A percentile compares a stretch with the other conserved stretches of the same genome.
phyloP scores from a whole-genome alignment of 1,140 invertebrate genomes.

The Andricus grossulariae region DNA sequence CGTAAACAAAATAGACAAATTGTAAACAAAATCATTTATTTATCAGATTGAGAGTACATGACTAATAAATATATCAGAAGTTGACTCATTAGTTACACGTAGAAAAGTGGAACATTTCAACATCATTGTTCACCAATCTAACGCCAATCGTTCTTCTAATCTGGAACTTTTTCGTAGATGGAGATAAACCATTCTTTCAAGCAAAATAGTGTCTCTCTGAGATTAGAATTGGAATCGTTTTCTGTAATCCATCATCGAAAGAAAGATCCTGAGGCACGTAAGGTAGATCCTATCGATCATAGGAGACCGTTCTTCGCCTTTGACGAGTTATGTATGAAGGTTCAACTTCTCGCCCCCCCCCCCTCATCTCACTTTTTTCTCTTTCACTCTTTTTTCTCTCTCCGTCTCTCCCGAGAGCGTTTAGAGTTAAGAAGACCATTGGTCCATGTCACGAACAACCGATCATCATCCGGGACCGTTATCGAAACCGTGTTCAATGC shows the following conservation, averaged over 20 bases:
- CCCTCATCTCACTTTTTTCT: not conserved
- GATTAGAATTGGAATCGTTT: constrained; percentile 5
- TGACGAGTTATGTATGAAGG: not conserved
- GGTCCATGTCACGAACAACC: not conserved
- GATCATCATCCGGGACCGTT: constrained; percentile 3
- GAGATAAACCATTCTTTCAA: constrained; percentile 1
- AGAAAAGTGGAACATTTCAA: not conserved
- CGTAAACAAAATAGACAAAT: not conserved
- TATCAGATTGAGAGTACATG: not conserved
- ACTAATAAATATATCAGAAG: not conserved
- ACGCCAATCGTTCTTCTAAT: not conserved
- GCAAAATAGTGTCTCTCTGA: constrained; percentile 12
- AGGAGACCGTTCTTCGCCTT: constrained; percentile 19
- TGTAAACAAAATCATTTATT: not conserved
- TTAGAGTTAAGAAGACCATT: not conserved
- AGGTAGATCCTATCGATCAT: constrained; percentile 13
- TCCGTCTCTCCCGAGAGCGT: not conserved
- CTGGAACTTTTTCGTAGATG: not conserved
- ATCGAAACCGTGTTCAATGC: not conserved
- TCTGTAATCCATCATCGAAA: constrained; percentile 1
- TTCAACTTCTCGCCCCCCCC: constrained; percentile 19
- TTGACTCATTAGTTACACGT: not conserved
- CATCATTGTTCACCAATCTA: not conserved
- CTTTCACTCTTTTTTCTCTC: constrained; percentile 35
- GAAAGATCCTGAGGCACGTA: not conserved